A percentile compares a stretch with the other conserved stretches of the same genome.
These are phyloP conservation scores for Whitmania pigra DNA, from an alignment of 1,140 invertebrate genomes.

Conservation along the genomic window DNA sequence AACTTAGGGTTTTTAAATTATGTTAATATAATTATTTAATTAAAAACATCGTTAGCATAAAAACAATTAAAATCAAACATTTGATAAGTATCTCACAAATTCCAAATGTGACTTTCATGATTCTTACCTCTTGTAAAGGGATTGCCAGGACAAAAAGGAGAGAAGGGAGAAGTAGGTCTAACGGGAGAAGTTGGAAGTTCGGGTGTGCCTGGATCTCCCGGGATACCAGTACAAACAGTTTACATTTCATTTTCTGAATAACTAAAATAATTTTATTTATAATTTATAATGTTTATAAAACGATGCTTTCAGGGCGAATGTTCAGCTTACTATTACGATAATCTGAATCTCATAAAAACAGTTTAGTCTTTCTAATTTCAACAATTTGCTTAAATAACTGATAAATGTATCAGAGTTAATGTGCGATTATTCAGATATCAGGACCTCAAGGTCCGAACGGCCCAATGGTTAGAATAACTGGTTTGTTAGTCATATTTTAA, in stretches of 20 bases:
- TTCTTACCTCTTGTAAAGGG: neutral
- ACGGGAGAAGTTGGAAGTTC: neutral
- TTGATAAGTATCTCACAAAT: too few species aligned
- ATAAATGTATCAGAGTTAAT: neutral
- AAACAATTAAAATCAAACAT: neutral
- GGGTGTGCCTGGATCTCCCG: slow-evolving; percentile 9
- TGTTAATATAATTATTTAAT: too few species aligned
- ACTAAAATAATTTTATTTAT: neutral
- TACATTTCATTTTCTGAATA: neutral
- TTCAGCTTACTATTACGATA: neutral
- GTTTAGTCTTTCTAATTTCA: neutral
- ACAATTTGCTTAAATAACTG: neutral
- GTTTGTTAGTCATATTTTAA: neutral
- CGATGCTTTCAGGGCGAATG: neutral
- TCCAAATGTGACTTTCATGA: neutral
- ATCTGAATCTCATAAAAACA: slow-evolving; percentile 1
- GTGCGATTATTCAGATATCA: neutral
- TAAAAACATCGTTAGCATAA: too few species aligned
- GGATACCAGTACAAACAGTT: slow-evolving; percentile 15
- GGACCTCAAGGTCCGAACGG: neutral
- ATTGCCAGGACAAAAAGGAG: slow-evolving; percentile 14
- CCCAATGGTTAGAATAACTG: neutral
- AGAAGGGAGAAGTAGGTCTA: neutral
- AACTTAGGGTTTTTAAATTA: too few species aligned
- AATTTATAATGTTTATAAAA: neutral